phyloP scores from a whole-genome alignment of 1,140 invertebrate genomes.

The Meteorus sp. region DNA sequence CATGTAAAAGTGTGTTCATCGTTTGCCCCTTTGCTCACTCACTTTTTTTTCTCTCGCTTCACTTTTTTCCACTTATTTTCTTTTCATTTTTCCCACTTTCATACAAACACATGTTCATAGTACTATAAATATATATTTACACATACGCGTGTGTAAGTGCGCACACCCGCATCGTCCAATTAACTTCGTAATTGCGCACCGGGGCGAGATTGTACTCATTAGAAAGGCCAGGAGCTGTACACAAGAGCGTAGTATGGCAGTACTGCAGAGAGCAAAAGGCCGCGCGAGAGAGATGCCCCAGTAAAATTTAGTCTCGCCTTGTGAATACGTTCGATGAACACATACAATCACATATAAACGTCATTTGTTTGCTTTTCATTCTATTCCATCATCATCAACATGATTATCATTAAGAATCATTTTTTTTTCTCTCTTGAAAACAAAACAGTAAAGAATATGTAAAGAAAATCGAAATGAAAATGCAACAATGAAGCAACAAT shows the following conservation, averaged over 20 bases:
- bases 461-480: no score
- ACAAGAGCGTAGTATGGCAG: constrained; percentile 18
- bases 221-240: constrained; percentile 29
- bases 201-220: constrained; percentile 38
- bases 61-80: no score
- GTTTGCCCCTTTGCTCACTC: constrained; percentile 6
- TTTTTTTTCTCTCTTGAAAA: no score
- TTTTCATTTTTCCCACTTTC: no score
- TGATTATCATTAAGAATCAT: no score
- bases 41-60: background rate
- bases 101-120: no score
- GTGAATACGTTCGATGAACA: constrained; percentile 10
- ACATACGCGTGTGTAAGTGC: no score
- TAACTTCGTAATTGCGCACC: constrained; percentile 40
- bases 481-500: no score
- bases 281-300: constrained; percentile 9
- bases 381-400: background rate
- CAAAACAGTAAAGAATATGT: no score
- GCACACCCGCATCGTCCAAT: constrained; percentile 34
- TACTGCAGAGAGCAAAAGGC: no score
- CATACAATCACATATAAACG: constrained; percentile 10
- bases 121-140: no score
- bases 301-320: constrained; percentile 9
- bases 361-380: background rate
- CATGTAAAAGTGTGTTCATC: no score